Conservation (phyloP, 2,888 invertebrate genomes). For the Sisyra terminalis region DNA sequence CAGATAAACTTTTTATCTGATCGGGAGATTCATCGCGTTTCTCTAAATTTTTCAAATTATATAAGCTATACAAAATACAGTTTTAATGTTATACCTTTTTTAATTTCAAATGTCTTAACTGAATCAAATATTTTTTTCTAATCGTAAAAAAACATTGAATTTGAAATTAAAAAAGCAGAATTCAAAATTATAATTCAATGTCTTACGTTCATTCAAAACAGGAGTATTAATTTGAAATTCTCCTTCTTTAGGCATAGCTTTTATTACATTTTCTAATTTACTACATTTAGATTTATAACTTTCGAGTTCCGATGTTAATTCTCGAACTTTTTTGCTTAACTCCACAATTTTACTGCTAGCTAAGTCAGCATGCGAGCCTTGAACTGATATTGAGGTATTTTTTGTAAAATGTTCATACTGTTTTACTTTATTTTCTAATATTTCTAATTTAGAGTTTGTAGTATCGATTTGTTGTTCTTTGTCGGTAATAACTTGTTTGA, state of each 20-base stretch:
- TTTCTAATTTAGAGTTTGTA: conserved; percentile 26
- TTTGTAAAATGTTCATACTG: conserved; percentile 33
- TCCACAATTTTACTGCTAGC: conserved; percentile 49
- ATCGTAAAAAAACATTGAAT: no score
- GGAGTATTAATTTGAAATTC: neutral
- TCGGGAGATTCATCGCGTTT: conserved; percentile 27
- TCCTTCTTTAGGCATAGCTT: neutral
- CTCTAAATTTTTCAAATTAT: neutral
- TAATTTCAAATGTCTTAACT: no score
- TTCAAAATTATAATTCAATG: no score
- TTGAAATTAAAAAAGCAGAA: no score
- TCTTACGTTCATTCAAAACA: conserved; percentile 3
- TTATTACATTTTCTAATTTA: conserved; percentile 24
- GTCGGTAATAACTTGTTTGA: conserved; percentile 32
- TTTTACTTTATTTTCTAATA: conserved; percentile 31
- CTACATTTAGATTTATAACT: conserved; percentile 39
- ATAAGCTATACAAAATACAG: no score
- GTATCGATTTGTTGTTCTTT: conserved; percentile 31
- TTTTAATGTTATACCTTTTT: no score
- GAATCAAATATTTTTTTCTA: no score
- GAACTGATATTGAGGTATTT: conserved; percentile 28
- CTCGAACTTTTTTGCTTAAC: conserved; percentile 45
- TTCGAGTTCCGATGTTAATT: conserved; percentile 43
- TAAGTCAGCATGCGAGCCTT: conserved; percentile 26
- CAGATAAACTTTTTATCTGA: conserved; percentile 39